These are phyloP conservation scores for Standfussiana lucernea DNA, from an alignment of 2,888 invertebrate species.

Conservation along the genomic window DNA sequence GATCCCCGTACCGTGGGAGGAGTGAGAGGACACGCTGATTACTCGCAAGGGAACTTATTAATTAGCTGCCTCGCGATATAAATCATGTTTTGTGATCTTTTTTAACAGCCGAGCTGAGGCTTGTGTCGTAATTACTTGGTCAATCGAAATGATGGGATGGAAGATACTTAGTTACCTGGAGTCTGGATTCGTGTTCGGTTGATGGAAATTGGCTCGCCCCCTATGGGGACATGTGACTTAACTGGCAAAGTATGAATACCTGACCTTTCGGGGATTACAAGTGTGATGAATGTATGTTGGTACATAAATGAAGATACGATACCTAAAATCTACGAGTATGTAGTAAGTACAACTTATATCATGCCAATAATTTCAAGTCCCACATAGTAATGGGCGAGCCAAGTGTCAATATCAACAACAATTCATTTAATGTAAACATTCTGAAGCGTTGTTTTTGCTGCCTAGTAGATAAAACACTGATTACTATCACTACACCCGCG, in stretches of 20 bases:
- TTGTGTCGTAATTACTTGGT: not conserved
- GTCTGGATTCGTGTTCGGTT: not conserved
- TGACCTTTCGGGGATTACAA: not conserved
- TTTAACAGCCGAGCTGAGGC: not conserved
- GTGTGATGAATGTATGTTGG: not conserved
- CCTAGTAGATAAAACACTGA: constrained; percentile 27
- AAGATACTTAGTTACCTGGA: not conserved
- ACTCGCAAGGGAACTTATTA: constrained; percentile 56
- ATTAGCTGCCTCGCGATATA: constrained; percentile 42
- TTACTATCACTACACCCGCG: constrained; percentile 25
- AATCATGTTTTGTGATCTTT: constrained; percentile 25
- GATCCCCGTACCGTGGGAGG: not conserved
- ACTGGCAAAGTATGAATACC: not conserved
- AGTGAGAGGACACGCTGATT: constrained; percentile 27
- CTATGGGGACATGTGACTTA: not conserved
- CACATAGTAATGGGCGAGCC: not conserved
- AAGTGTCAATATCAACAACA: not conserved
- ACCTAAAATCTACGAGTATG: not conserved
- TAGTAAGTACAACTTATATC: not conserved
- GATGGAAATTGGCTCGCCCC: not conserved
- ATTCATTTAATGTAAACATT: not conserved
- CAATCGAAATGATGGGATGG: not conserved
- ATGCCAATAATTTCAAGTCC: not conserved
- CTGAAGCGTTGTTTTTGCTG: not conserved
- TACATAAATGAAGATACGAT: not conserved